These are phyloP conservation scores for Eilema caniola DNA, from an alignment of 2,888 invertebrate genomes.

Conservation along the genomic window DNA sequence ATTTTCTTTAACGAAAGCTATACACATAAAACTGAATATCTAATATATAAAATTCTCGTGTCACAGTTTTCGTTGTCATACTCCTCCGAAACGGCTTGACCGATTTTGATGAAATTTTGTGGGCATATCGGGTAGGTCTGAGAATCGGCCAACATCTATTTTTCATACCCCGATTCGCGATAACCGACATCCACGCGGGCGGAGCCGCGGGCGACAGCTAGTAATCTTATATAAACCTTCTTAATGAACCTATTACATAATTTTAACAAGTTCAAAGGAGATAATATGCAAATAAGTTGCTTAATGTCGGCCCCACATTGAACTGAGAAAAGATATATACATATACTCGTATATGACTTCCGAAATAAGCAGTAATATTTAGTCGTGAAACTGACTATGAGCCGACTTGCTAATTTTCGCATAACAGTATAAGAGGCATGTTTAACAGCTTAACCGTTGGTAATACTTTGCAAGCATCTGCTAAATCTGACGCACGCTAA, in stretches of 20 bases:
- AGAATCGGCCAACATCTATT: no score
- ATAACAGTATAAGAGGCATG: conserved; percentile 69
- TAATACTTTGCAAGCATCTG: conserved; percentile 69
- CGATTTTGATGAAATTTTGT: no score
- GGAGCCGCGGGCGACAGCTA: no score
- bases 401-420: conserved; percentile 61
- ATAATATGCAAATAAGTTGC: background rate
- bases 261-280: background rate
- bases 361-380: background rate
- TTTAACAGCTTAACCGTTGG: conserved; percentile 72
- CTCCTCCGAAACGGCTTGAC: no score
- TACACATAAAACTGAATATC: background rate
- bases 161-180: no score
- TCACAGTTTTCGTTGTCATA: no score
- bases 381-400: conserved; percentile 11
- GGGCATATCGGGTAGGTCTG: no score
- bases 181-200: no score
- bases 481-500: conserved; percentile 72
- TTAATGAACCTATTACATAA: background rate
- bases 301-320: background rate
- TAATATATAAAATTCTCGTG: no score
- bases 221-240: background rate
- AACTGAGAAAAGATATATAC: background rate
- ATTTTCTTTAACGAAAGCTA: background rate
- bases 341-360: background rate